Percentiles rank a stretch among this genome's conserved stretches.
phyloP scores from a whole-genome alignment of 2,888 invertebrate genomes.

The Molorchus minor region DNA sequence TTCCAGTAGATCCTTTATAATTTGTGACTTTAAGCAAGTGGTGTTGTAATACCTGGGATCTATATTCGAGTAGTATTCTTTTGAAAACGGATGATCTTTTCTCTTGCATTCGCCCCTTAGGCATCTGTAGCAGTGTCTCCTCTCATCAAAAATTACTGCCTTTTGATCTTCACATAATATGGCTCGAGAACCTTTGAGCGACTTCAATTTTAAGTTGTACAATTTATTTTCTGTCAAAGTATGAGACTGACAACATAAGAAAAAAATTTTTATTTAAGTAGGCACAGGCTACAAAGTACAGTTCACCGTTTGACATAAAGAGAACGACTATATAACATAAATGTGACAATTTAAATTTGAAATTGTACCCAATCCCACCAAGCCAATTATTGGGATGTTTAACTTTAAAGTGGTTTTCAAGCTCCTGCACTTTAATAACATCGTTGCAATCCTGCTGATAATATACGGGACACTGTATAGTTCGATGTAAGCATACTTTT shows the following conservation, averaged over 20 bases:
- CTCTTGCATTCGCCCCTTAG: background rate
- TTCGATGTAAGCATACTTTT: constrained; percentile 1
- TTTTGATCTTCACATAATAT: background rate
- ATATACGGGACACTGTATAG: constrained; percentile 17
- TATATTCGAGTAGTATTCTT: background rate
- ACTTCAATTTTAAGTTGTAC: background rate
- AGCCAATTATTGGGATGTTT: background rate
- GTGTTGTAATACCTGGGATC: background rate
- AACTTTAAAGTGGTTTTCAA: background rate
- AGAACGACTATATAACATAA: too few species aligned
- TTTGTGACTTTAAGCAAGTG: background rate
- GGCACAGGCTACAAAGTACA: background rate
- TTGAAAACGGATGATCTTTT: background rate
- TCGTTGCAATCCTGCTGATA: background rate
- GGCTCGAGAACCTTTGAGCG: background rate
- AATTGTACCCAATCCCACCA: background rate
- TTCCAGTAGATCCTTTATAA: background rate
- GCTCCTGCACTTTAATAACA: background rate
- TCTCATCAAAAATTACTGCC: constrained; percentile 2
- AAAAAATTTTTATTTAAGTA: background rate
- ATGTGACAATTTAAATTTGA: too few species aligned
- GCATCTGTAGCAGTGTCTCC: constrained; percentile 1
- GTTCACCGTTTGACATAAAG: too few species aligned
- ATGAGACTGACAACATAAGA: background rate
- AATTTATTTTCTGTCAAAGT: background rate